A percentile compares a stretch with the other conserved stretches of the same genome.
These are phyloP conservation scores for Danio choprae DNA, from an alignment of 2,797 vertebrate species.

Conservation along the genomic window DNA sequence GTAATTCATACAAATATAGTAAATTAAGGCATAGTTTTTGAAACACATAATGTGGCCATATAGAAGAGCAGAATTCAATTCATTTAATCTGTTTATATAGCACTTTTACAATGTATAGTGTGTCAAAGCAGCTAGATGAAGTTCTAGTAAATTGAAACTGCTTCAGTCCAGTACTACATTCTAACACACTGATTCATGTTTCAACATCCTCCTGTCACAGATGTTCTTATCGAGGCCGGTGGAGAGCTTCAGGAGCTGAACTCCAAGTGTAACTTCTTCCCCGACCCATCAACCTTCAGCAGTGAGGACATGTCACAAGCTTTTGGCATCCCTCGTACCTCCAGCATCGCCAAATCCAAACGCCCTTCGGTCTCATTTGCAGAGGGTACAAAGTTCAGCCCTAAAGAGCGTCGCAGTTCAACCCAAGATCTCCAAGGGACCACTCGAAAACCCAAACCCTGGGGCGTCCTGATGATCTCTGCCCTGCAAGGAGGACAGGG, in stretches of 20 bases:
- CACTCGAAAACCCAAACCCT: conserved; percentile 81
- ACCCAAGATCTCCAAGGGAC: conserved; percentile 76
- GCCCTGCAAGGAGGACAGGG: conserved; percentile 62
- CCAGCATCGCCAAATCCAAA: conserved; percentile 94
- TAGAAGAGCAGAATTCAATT: no score
- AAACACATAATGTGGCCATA: no score
- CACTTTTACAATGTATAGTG: no score
- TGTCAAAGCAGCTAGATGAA: no score
- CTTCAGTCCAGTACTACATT: no score
- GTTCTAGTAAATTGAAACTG: no score
- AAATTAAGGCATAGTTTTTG: no score
- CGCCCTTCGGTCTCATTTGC: conserved; percentile 97
- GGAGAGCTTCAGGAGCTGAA: conserved; percentile 83
- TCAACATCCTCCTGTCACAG: conserved; percentile 64
- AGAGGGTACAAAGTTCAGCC: conserved; percentile 91
- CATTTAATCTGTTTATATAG: no score
- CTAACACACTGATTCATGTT: not conserved
- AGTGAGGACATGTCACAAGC: conserved; percentile 85
- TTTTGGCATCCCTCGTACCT: conserved; percentile 94
- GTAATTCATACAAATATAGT: no score
- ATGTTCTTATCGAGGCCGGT: conserved; percentile 74
- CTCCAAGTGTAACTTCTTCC: conserved; percentile 81
- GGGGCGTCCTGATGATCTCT: conserved; percentile 80
- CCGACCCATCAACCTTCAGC: conserved; percentile 79
- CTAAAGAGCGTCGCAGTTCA: conserved; percentile 78